Evolutionary conservation across 2,113 vertebrate species (phyloP).

Genomic region (Phodopus roborovskii): DNA sequence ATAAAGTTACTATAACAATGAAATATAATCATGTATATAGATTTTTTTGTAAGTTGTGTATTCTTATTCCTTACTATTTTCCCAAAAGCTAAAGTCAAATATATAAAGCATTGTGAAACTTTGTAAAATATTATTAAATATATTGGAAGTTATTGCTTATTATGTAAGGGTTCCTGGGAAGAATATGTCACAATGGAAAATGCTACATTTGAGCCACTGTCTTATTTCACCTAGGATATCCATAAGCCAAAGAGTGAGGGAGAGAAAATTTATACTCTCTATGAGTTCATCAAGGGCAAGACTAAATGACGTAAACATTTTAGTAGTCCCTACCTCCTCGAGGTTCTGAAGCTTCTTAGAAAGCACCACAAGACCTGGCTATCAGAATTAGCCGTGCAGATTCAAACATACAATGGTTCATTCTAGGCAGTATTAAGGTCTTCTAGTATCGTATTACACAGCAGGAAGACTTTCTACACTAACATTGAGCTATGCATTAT

Average conservation of each 20-base stretch:
- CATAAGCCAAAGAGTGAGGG: neutral
- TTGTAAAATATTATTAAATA: neutral
- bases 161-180: neutral
- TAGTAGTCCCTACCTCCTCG: neutral
- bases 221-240: neutral
- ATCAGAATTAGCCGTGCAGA: neutral
- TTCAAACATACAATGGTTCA: neutral
- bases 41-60: neutral
- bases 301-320: rapidly evolving
- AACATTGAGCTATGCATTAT: no score
- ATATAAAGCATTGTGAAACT: neutral
- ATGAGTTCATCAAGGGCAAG: rapidly evolving
- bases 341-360: neutral
- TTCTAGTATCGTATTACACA: neutral
- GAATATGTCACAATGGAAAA: neutral
- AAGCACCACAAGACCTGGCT: neutral
- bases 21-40: neutral
- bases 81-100: neutral
- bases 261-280: neutral
- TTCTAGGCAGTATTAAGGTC: neutral
- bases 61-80: neutral
- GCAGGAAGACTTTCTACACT: no score
- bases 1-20: neutral
- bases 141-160: neutral
- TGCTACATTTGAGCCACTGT: neutral